Conservation (phyloP, 2,797 vertebrate genomes). For the Novumbra hubbsi region DNA sequence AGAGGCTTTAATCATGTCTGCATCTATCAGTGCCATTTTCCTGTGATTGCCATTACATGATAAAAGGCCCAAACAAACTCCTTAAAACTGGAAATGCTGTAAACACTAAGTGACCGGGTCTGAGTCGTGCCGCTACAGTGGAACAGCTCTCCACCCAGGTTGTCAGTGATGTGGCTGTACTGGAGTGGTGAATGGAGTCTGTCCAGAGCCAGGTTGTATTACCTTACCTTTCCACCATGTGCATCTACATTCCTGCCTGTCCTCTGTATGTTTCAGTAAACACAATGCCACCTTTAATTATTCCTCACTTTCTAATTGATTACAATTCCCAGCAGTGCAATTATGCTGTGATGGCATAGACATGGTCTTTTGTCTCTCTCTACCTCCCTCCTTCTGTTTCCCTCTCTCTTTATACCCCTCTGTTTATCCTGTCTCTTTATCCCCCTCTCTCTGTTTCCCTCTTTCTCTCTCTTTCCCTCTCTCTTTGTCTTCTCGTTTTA, state of each 20-base stretch:
- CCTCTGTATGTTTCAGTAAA: conserved; percentile 52
- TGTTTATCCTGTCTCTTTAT: neutral
- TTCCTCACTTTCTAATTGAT: conserved; percentile 65
- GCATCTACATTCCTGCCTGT: conserved; percentile 9
- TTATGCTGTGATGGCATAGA: conserved; percentile 63
- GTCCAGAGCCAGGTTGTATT: neutral
- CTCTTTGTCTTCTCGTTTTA: neutral
- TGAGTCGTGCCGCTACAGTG: conserved; percentile 45
- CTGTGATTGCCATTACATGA: conserved; percentile 66
- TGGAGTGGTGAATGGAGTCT: conserved; percentile 28
- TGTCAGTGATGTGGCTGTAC: conserved; percentile 41
- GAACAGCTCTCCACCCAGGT: conserved; percentile 45
- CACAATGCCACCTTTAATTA: conserved; percentile 70
- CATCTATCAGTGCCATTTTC: conserved; percentile 53
- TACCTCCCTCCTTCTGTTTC: conserved; percentile 35
- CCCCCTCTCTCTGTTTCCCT: conserved; percentile 2
- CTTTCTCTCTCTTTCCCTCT: conserved; percentile 11
- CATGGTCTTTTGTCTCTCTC: conserved; percentile 38
- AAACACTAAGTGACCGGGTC: conserved; percentile 61
- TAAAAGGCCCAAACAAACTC: conserved; percentile 63
- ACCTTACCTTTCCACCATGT: neutral
- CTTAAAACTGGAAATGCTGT: conserved; percentile 67
- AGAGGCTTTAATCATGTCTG: conserved; percentile 26
- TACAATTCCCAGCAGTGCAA: conserved; percentile 63
- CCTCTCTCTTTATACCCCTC: conserved; percentile 5